Base-by-base conservation (phyloP, 1,140 invertebrate species). In the Acromyrmex charruanus region DNA sequence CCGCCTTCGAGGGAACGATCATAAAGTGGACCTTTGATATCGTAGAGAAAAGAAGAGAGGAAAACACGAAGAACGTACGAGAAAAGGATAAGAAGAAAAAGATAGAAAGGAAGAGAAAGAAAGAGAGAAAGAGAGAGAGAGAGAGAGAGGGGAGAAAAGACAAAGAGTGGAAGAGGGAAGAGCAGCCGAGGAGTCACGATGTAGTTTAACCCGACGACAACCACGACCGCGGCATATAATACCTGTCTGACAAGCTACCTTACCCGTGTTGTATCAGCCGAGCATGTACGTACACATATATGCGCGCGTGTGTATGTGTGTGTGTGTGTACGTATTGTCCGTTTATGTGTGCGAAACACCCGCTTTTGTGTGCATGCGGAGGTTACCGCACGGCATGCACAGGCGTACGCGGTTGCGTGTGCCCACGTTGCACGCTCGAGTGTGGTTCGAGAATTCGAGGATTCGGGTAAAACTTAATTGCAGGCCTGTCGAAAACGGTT, bases 171-270 rank as follows among this genome's bases (percentile, higher is more conserved):
- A 51, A 69, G 63, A 49, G 51, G 39, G 39, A 59, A 51, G 69
- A 61, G 44, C 35, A 74, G 59, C 4, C 49, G 49, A 51, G n/a
- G 39, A 58, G 72, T 88, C 80, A 61, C 86, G 68, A 87, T 87
- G 86, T 86, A 87, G 86, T 86, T 87, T 85, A 87, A 80, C 72
- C 85, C 85, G 72, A 71, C 85, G 87, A 87, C 85, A 80, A 88
- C 86, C 61, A 87, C 80, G 68, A 81, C 69, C 55, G 85, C 68
- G 69, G 86, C 82, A 74, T 88, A 85, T 85, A 88, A 89, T 89
- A 88, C 87, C 88, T 88, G 87, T 86, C 88, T 85, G 88, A 89
- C 87, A 80, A 89, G 88, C 81, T 89, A 88, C 88, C 87, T 89
- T 89, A 87, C 88, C 59, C 88, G 55, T 87, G 88, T 89, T 87